Conservation (phyloP, 2,888 invertebrate species). For the Resseliella maxima region DNA sequence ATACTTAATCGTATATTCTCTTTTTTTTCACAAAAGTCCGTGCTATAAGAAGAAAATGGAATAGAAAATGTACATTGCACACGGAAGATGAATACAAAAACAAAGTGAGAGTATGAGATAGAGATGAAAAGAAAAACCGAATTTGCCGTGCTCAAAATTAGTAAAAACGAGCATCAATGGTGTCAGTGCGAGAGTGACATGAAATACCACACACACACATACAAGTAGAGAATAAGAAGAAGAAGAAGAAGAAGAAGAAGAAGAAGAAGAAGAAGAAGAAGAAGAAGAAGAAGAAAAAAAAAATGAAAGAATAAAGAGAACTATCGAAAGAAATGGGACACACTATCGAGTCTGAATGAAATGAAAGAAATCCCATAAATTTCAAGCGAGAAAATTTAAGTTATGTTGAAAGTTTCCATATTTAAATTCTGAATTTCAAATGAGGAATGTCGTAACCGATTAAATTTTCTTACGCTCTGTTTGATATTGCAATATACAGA, state of each 20-base stretch:
- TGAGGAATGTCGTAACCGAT: conserved; percentile 6
- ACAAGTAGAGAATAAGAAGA: background rate
- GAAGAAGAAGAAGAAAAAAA: too few species aligned
- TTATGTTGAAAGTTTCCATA: conserved; percentile 15
- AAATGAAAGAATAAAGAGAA: too few species aligned
- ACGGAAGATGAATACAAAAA: too few species aligned
- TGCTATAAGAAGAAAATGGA: background rate
- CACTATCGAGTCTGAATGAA: background rate
- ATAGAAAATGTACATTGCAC: background rate
- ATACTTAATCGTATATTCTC: conserved; percentile 12
- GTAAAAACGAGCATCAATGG: background rate
- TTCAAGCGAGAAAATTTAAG: conserved; percentile 19
- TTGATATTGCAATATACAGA: background rate
- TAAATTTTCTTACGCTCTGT: background rate
- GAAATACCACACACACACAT: background rate
- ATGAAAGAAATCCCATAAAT: background rate
- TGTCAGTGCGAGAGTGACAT: background rate
- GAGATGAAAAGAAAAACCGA: background rate
- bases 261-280: too few species aligned
- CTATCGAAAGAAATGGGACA: background rate
- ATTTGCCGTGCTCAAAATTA: background rate
- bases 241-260: too few species aligned
- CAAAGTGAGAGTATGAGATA: too few species aligned
- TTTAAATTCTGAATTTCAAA: conserved; percentile 34
- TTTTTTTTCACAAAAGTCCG: background rate